Evolutionary conservation across 2,113 vertebrate species (phyloP).

Genomic region (Rissa tridactyla): DNA sequence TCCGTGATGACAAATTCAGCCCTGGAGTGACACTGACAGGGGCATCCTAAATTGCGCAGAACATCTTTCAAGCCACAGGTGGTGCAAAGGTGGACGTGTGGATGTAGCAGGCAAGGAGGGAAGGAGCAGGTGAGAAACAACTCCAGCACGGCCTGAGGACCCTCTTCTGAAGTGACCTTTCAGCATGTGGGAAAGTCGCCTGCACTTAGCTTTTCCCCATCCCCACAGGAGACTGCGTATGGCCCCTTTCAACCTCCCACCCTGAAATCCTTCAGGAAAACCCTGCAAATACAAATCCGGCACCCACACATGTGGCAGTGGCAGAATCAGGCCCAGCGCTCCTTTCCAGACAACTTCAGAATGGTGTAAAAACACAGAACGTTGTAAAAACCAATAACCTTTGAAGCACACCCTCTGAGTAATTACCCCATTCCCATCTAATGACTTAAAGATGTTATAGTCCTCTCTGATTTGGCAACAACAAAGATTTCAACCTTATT

Average conservation of each 20-base stretch:
- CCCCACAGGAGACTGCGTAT: background rate
- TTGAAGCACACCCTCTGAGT: slow-evolving; percentile 63
- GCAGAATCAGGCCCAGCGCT: background rate
- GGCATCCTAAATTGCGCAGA: background rate
- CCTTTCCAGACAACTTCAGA: slow-evolving; percentile 47
- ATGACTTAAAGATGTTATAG: slow-evolving; percentile 74
- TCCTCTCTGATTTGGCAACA: slow-evolving; percentile 68
- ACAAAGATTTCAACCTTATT: slow-evolving; percentile 70
- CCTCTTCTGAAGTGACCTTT: background rate
- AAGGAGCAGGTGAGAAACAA: background rate
- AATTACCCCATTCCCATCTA: slow-evolving; percentile 66
- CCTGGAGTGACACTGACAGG: background rate
- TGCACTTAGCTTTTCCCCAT: background rate
- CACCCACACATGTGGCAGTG: background rate
- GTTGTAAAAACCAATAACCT: slow-evolving; percentile 65
- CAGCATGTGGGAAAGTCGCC: background rate
- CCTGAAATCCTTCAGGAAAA: background rate
- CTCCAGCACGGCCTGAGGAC: background rate
- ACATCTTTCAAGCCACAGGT: background rate
- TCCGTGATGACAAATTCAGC: background rate
- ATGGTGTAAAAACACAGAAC: slow-evolving; percentile 39
- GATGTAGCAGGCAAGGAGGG: background rate
- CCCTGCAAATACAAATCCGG: background rate
- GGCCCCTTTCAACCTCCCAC: background rate
- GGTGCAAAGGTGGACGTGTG: background rate